phyloP scores from a whole-genome alignment of 1,140 invertebrate genomes.

The Bombus confusus region DNA sequence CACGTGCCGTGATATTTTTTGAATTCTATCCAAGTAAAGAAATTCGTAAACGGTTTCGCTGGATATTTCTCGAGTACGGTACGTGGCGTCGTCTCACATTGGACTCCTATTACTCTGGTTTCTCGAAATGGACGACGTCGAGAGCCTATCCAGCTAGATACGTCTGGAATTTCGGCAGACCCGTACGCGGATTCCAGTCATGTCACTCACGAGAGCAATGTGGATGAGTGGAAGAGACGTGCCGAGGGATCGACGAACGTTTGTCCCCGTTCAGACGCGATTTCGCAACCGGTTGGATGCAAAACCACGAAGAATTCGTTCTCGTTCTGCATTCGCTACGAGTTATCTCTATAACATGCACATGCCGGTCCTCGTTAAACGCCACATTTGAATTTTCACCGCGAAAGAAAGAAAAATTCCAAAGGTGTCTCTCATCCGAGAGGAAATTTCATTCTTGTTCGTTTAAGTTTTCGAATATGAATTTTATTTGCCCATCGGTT shows the following conservation, averaged over 20 bases:
- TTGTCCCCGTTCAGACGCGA: neutral
- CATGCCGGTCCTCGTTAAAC: neutral
- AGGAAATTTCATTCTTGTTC: neutral
- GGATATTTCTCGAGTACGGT: conserved; percentile 32
- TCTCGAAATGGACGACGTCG: conserved; percentile 52
- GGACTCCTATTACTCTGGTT: conserved; percentile 52
- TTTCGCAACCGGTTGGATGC: neutral
- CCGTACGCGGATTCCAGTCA: conserved; percentile 50
- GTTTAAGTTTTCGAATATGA: neutral
- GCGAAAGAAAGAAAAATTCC: neutral
- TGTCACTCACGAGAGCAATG: conserved; percentile 61
- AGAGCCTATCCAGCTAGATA: conserved; percentile 30
- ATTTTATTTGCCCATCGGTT: neutral
- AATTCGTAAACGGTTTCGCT: neutral
- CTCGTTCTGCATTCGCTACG: neutral
- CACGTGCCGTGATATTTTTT: conserved; percentile 8
- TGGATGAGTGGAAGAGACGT: conserved; percentile 41
- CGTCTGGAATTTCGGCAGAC: conserved; percentile 60
- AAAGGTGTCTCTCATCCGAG: neutral
- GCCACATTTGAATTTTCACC: neutral
- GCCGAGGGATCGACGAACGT: conserved; percentile 9
- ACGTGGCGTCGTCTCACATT: neutral
- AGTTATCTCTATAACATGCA: neutral
- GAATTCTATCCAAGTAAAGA: conserved; percentile 18
- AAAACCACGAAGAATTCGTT: neutral